Evolutionary conservation across 1,140 invertebrate genomes (phyloP).

Genomic region (Macrocentrus cingulum): DNA sequence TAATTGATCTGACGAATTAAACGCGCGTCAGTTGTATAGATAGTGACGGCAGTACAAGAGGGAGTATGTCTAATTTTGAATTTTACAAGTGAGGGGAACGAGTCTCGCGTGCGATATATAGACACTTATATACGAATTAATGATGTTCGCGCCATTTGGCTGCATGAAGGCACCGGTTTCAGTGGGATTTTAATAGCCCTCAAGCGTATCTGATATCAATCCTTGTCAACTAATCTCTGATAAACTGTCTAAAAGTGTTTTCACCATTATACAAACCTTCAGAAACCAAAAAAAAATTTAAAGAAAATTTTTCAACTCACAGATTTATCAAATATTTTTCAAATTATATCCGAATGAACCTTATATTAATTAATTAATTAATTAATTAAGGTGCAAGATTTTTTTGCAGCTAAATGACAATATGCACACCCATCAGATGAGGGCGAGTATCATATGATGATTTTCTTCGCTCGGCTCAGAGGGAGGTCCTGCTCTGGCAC

Average conservation of each 20-base stretch:
- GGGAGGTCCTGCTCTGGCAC: slow-evolving; percentile 34
- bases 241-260: slow-evolving; percentile 5
- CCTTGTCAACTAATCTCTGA: neutral
- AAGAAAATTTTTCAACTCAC: no score
- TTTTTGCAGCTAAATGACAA: no score
- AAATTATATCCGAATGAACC: no score
- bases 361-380: no score
- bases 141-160: slow-evolving; percentile 31
- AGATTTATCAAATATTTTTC: no score
- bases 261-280: no score
- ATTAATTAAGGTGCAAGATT: no score
- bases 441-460: slow-evolving; percentile 14
- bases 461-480: slow-evolving; percentile 13
- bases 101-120: slow-evolving; percentile 7
- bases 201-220: slow-evolving; percentile 2
- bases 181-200: neutral
- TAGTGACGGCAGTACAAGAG: neutral
- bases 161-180: slow-evolving; percentile 24
- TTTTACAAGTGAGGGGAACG: neutral
- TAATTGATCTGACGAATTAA: slow-evolving; percentile 15
- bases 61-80: neutral
- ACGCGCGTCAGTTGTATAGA: neutral
- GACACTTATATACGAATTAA: slow-evolving; percentile 31
- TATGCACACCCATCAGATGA: no score
- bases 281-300: no score